These are phyloP conservation scores for Tenodera sinensis DNA, from an alignment of 2,888 invertebrate genomes.

Conservation along the genomic window DNA sequence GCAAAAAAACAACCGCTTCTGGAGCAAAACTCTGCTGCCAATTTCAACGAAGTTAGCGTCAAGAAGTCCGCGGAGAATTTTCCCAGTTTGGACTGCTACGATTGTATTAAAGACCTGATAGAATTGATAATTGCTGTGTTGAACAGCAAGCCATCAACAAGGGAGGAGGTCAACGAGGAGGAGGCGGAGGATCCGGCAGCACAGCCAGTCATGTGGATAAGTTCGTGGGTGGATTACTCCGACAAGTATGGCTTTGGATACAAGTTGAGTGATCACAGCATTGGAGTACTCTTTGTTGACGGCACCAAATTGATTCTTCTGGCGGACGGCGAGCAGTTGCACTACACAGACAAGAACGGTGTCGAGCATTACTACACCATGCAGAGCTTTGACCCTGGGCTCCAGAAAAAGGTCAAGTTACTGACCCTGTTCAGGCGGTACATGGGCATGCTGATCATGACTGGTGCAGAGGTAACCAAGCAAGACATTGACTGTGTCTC, in stretches of 20 bases:
- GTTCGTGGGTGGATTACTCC: constrained; percentile 66
- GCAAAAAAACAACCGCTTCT: background rate
- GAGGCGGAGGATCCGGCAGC: constrained; percentile 57
- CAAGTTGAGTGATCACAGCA: constrained; percentile 58
- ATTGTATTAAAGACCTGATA: background rate
- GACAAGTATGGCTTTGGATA: constrained; percentile 64
- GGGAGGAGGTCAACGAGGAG: constrained; percentile 40
- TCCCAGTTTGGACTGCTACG: background rate
- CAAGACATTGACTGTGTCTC: constrained; percentile 50
- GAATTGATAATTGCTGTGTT: background rate
- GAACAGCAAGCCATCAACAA: background rate
- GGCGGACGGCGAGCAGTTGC: constrained; percentile 53
- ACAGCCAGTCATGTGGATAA: constrained; percentile 58
- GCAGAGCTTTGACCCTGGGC: constrained; percentile 45
- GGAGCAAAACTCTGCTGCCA: background rate
- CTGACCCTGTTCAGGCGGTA: constrained; percentile 51
- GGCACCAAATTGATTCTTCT: constrained; percentile 54
- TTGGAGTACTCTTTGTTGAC: constrained; percentile 62
- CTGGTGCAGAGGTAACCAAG: background rate
- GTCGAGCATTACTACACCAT: constrained; percentile 53
- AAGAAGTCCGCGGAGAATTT: background rate
- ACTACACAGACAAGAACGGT: constrained; percentile 56
- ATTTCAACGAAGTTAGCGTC: background rate
- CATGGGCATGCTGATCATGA: background rate
- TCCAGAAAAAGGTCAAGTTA: constrained; percentile 56